Conservation (phyloP, 1,140 invertebrate species). For the Dendroctonus valens region DNA sequence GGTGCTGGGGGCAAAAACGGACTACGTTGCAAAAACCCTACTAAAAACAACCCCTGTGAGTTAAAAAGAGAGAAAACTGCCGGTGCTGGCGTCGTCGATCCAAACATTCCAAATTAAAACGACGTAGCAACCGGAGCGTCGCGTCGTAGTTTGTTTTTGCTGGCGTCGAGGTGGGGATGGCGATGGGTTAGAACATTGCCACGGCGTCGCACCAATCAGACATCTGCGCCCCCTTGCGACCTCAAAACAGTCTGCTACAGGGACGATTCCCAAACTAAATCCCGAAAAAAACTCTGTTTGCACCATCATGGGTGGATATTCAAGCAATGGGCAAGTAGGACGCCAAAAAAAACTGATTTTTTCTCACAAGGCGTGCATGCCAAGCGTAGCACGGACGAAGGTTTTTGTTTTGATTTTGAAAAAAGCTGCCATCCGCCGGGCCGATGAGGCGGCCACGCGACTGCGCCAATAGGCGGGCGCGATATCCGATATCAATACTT, state of each 20-base stretch:
- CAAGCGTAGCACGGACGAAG: background rate
- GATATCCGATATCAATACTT: constrained; percentile 49
- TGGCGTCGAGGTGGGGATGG: constrained; percentile 37
- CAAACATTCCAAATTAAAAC: constrained; percentile 45
- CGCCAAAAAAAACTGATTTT: no score
- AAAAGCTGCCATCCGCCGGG: constrained; percentile 25
- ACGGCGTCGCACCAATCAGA: constrained; percentile 43
- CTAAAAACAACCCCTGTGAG: constrained; percentile 37
- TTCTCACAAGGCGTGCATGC: no score
- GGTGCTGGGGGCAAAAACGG: constrained; percentile 36
- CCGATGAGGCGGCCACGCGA: constrained; percentile 9
- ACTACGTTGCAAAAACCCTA: constrained; percentile 29
- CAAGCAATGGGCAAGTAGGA: no score
- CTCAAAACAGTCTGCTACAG: background rate
- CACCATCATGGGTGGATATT: no score
- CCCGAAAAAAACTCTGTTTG: background rate
- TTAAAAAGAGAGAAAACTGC: constrained; percentile 35
- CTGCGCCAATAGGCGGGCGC: constrained; percentile 36
- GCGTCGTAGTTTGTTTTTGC: constrained; percentile 48
- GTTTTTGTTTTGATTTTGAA: constrained; percentile 32
- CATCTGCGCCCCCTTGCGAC: constrained; percentile 9
- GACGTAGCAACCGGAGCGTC: constrained; percentile 39
- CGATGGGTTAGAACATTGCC: constrained; percentile 39
- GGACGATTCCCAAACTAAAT: background rate
- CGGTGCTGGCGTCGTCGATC: constrained; percentile 27